Base-by-base conservation (phyloP, 2,797 vertebrate species). In the Neopelma chrysocephalum region DNA sequence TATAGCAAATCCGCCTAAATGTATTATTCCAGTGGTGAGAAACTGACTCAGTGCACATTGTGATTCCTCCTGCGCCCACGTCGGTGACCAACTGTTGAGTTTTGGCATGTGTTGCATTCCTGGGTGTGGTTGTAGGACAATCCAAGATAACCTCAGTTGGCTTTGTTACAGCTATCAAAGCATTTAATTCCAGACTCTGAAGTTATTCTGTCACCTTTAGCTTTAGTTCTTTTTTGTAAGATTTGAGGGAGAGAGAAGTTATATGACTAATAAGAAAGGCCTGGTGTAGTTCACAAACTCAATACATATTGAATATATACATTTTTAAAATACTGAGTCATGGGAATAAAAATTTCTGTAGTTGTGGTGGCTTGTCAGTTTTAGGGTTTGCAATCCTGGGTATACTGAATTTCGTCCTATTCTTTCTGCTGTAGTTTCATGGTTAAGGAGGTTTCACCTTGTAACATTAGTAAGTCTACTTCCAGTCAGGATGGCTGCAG, bases 61-160 rank as follows among this genome's bases (percentile, higher is more conserved):
- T 26, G n/a, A 53, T 93, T 91, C 54, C 66, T 94, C 54, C 85
- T 85, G 78, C 0, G 1, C 72, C 78, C 64, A 8, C 3, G 10
- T 76, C 65, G 81, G 75, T 20, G 89, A 68, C 62, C 95, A 73
- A 40, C 90, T 93, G 72, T 40, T 57, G 47, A 82, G 50, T 70
- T 90, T 56, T 95, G 93, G 87, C 85, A 71, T 91, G 60, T 1
- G 4, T 29, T 90, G 72, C 70, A 83, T 93, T 93, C 93, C 73
- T 94, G 91, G 90, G 87, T 93, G 93, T 95, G 94, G 92, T 27
- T 95, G 68, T 79, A 85, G 92, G 95, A 87, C 81, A 93, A 77
- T 75, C 70, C 85, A 69, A 94, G 87, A 85, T 69, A 94, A 82
- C 72, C 71, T 83, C 4, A 8, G 53, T 94, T 94, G 91, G 86